A percentile compares a stretch with the other conserved stretches of the same genome.
phyloP scores from a whole-genome alignment of 2,888 invertebrate species.

The Eulithis testata region DNA sequence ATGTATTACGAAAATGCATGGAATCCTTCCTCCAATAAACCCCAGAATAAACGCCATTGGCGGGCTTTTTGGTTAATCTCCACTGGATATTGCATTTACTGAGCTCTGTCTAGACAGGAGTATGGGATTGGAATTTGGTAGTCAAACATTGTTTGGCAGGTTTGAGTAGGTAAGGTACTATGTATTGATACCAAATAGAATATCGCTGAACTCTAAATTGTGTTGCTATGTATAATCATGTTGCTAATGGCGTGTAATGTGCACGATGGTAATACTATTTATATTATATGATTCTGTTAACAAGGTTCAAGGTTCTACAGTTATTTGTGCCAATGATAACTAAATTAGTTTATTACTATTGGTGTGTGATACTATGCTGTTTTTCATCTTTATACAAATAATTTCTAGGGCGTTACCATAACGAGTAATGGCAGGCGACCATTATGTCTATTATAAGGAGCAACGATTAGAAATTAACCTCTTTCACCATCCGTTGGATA shows the following conservation, averaged over 20 bases:
- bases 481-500: slow-evolving; percentile 13
- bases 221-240: slow-evolving; percentile 46
- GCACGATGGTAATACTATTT: slow-evolving; percentile 37
- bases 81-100: slow-evolving; percentile 16
- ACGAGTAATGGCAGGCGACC: neutral
- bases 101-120: slow-evolving; percentile 25
- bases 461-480: slow-evolving; percentile 17
- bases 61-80: slow-evolving; percentile 24
- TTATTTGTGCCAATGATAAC: slow-evolving; percentile 15
- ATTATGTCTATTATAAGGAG: slow-evolving; percentile 6
- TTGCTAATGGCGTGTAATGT: slow-evolving; percentile 39
- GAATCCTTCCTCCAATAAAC: slow-evolving; percentile 17
- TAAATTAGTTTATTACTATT: neutral
- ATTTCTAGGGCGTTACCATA: neutral
- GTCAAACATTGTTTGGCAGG: slow-evolving; percentile 9
- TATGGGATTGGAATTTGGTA: slow-evolving; percentile 7
- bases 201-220: slow-evolving; percentile 43
- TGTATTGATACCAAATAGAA: slow-evolving; percentile 21
- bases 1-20: slow-evolving; percentile 15
- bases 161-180: neutral
- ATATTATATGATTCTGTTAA: slow-evolving; percentile 31
- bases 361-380: neutral
- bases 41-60: slow-evolving; percentile 14
- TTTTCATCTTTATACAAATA: neutral
- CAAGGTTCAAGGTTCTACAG: slow-evolving; percentile 54